phyloP scores from a whole-genome alignment of 2,888 invertebrate genomes.

The Amphimallon solstitiale region DNA sequence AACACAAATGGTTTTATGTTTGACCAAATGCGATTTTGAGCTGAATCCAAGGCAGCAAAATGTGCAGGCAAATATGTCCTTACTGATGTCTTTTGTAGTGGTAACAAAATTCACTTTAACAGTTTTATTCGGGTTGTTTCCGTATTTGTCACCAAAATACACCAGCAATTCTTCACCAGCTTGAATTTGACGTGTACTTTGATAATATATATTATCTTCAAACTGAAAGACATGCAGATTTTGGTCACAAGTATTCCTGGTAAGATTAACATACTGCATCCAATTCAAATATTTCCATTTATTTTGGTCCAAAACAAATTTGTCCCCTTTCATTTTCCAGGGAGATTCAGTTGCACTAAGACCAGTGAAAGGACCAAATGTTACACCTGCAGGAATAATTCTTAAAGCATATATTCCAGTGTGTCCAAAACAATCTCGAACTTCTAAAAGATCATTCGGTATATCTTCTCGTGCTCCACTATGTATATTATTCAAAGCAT shows the following conservation, averaged over 20 bases:
- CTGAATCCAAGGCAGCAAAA: slow-evolving; percentile 18
- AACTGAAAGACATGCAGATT: slow-evolving; percentile 1
- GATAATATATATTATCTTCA: neutral
- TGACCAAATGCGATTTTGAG: neutral
- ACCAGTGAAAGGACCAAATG: too few relatives aligned
- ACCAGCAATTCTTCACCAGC: slow-evolving; percentile 3
- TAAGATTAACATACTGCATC: slow-evolving; percentile 7
- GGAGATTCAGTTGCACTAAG: neutral
- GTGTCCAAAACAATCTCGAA: neutral
- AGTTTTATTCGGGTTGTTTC: neutral
- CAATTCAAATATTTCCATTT: neutral
- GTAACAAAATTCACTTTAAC: neutral
- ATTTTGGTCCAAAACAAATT: neutral
- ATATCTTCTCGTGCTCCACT: neutral
- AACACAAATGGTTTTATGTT: neutral
- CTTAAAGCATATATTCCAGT: too few relatives aligned
- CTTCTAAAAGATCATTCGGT: neutral
- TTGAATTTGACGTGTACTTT: neutral
- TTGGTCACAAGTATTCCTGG: neutral
- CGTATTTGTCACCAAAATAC: neutral
- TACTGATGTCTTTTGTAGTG: neutral
- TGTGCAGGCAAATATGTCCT: neutral
- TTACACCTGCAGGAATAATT: too few relatives aligned
- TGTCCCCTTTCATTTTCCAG: neutral
- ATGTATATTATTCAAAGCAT: neutral